Conservation (phyloP, 2,888 invertebrate species). For the Metalampra italica region DNA sequence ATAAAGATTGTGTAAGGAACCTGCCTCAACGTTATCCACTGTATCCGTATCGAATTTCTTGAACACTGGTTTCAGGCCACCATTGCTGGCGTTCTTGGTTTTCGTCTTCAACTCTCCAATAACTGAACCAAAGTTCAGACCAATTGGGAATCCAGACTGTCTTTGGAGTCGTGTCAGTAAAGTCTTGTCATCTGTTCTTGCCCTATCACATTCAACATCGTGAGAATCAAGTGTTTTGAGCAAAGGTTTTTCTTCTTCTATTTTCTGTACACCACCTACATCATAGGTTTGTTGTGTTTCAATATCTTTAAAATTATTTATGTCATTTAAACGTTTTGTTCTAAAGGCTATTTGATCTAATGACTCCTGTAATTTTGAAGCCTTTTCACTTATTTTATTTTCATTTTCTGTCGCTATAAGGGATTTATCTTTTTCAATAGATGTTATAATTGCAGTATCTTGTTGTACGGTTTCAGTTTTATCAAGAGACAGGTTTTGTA, state of each 20-base stretch:
- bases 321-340: conserved; percentile 35
- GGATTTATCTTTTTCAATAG: conserved; percentile 23
- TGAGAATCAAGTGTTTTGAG: neutral
- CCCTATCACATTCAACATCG: neutral
- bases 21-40: conserved; percentile 55
- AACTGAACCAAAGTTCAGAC: conserved; percentile 65
- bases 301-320: conserved; percentile 12
- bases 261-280: conserved; percentile 4
- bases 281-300: neutral
- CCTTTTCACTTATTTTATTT: conserved; percentile 36
- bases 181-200: conserved; percentile 20
- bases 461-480: conserved; percentile 28
- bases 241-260: conserved; percentile 5
- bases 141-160: conserved; percentile 52
- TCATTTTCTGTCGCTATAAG: conserved; percentile 22
- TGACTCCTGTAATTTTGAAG: conserved; percentile 34
- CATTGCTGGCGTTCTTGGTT: conserved; percentile 54
- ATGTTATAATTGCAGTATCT: neutral
- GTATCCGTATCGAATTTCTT: conserved; percentile 54
- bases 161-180: conserved; percentile 53
- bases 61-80: conserved; percentile 65
- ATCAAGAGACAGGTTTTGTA: conserved; percentile 64
- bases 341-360: conserved; percentile 48
- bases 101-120: conserved; percentile 68
- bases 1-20: conserved; percentile 19